Evolutionary conservation across 2,888 invertebrate species (phyloP), one percentile per base, ranked within the genome.

Genomic region (Brachylomia viminalis): DNA sequence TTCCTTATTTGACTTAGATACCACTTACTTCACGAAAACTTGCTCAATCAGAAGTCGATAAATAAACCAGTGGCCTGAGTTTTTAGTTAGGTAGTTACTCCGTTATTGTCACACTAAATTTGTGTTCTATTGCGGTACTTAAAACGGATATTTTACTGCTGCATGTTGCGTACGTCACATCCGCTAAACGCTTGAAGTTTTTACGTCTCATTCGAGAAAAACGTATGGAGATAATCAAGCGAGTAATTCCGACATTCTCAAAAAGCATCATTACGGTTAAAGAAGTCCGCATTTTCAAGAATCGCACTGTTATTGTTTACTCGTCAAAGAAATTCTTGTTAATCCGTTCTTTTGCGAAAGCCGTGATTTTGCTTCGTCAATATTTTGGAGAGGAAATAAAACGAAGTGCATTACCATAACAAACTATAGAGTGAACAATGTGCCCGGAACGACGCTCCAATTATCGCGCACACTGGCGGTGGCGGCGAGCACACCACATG

Each of bases 361-460:
- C 65, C 58, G 70, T 79, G 80, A 76, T 66, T 79, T 83, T 68
- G 72, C 83, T 83, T 86, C 38, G 76, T 81, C 80, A 81, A 72
- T 72, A 90, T 89, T 89, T 89, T 83, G 85, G 85, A 85, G 82
- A 87, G 88, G 89, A 89, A 90, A 89, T 88, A 89, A 89, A 91
- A 90, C 84, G 84, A 80, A 89, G 88, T 84, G 86, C 86, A 89
- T 90, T 90, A 88, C 86, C 87, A 91, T 91, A 89, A 89, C 87
- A 87, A 90, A 92, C 83, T 83, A 85, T 76, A 75, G 79, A 75
- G 84, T 87, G 87, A 88, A 91, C 88, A 91, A 92, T 90, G 76
- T 83, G 84, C 61, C 91, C 93, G 94, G 93, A 94, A 93, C 92
- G 88, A 92, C 90, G 93, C 92, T 92, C 91, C 89, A 91, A 91